Conservation (phyloP, 2,888 invertebrate species). For the Bombylius major region DNA sequence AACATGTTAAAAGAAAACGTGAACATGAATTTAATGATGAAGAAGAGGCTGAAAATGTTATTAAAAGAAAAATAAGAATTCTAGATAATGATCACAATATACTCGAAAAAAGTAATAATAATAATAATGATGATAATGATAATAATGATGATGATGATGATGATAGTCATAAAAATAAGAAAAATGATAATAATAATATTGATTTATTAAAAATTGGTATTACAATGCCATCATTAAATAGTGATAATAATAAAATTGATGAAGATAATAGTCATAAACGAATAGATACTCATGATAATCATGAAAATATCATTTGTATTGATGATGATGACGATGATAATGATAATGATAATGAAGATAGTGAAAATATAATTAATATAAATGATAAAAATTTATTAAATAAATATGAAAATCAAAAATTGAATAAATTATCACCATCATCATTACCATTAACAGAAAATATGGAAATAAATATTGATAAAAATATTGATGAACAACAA, state of each 20-base stretch:
- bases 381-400: not conserved
- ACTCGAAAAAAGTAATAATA: not conserved
- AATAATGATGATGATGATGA: not conserved
- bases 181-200: slow-evolving; percentile 4
- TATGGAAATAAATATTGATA: too few relatives aligned
- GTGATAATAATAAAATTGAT: not conserved
- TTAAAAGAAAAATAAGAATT: too few relatives aligned
- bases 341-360: not conserved
- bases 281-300: not conserved
- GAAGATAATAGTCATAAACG: not conserved
- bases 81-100: too few relatives aligned
- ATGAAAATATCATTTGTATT: not conserved
- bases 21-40: too few relatives aligned
- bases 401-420: not conserved
- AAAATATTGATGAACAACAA: too few relatives aligned
- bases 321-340: not conserved
- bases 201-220: not conserved
- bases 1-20: too few relatives aligned
- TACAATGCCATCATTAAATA: too few relatives aligned
- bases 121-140: not conserved
- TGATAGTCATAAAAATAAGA: not conserved
- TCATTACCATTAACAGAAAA: not conserved
- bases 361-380: not conserved
- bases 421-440: not conserved
- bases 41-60: too few relatives aligned